Conservation (phyloP, 2,888 invertebrate species). For the Eupithecia vulgata region DNA sequence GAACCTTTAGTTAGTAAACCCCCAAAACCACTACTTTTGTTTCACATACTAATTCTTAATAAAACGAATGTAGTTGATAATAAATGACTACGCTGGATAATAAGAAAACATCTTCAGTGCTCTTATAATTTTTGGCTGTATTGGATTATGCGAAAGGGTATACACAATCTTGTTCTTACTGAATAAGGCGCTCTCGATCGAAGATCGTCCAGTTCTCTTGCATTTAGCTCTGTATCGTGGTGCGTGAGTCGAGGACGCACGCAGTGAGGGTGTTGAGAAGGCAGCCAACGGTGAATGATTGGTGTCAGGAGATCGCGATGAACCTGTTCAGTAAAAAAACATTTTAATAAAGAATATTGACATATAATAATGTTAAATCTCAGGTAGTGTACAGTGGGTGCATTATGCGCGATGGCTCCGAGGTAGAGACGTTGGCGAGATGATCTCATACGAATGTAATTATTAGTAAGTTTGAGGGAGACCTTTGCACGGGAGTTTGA, state of each 20-base stretch:
- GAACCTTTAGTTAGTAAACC: not conserved
- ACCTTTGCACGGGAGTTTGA: not conserved
- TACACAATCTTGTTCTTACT: conserved; percentile 47
- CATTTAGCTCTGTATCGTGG: conserved; percentile 68
- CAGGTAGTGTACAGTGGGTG: too few relatives aligned
- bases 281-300: conserved; percentile 83
- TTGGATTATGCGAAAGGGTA: not conserved
- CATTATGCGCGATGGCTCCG: not conserved
- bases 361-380: too few relatives aligned
- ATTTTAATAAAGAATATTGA: not conserved
- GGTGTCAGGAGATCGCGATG: conserved; percentile 87
- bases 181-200: conserved; percentile 50
- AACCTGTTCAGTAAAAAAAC: conserved; percentile 55
- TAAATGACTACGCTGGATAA: not conserved
- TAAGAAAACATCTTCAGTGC: not conserved
- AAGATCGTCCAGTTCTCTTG: conserved; percentile 61
- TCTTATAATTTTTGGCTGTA: not conserved
- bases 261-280: conserved; percentile 67
- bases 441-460: not conserved
- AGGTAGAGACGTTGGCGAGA: not conserved
- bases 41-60: not conserved
- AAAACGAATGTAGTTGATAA: not conserved
- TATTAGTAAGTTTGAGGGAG: not conserved
- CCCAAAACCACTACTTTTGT: not conserved
- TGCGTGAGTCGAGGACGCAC: conserved; percentile 68